Conservation (phyloP, 2,113 vertebrate species). For the Prunella himalayana region DNA sequence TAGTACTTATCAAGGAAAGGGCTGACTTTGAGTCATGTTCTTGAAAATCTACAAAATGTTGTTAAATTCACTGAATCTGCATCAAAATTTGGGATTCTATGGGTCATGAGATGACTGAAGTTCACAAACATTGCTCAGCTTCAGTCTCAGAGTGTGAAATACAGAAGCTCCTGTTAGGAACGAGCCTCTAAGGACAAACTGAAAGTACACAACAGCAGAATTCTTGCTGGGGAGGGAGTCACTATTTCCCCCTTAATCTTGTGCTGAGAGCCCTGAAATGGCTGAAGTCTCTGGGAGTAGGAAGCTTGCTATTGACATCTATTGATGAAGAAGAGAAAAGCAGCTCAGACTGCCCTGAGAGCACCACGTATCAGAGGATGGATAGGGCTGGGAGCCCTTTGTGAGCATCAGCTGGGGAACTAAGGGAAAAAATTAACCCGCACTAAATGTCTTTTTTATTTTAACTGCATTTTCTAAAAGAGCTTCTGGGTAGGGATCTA, state of each 20-base stretch:
- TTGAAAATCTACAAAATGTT: not conserved
- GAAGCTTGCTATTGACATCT: conserved; percentile 64
- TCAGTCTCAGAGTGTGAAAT: not conserved
- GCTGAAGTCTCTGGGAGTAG: conserved; percentile 13
- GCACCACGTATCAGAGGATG: not conserved
- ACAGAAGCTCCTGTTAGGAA: not conserved
- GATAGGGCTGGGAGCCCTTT: not conserved
- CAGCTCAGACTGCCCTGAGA: not conserved
- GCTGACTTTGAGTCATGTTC: not conserved
- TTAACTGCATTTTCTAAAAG: not conserved
- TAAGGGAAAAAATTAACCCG: not conserved
- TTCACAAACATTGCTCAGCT: not conserved
- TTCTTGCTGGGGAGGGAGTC: not conserved
- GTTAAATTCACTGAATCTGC: not conserved
- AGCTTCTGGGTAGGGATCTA: not conserved
- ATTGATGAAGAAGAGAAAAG: conserved; percentile 63
- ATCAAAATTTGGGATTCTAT: not conserved
- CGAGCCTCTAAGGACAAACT: not conserved
- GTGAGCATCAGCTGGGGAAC: not conserved
- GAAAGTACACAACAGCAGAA: not conserved
- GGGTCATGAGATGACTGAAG: not conserved
- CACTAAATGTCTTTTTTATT: not conserved
- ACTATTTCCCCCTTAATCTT: not conserved
- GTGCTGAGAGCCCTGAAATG: not conserved
- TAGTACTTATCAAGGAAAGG: not conserved